phyloP scores from a whole-genome alignment of 2,797 vertebrate species.

The Megaceryle alcyon region DNA sequence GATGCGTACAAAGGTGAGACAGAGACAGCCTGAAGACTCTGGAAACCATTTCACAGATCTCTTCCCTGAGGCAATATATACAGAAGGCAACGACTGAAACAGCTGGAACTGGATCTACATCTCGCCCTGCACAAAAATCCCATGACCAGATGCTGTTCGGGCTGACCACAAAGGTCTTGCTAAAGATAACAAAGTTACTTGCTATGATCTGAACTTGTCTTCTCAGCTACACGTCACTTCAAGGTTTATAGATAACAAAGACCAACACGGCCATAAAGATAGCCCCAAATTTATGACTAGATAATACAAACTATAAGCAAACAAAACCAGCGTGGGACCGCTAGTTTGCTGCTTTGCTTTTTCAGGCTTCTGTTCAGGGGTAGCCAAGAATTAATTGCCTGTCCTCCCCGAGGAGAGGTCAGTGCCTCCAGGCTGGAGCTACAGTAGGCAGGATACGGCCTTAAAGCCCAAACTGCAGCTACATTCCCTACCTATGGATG shows the following conservation, averaged over 20 bases:
- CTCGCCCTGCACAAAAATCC: not conserved
- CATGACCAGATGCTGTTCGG: rapidly evolving
- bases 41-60: not conserved
- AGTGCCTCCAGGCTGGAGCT: not conserved
- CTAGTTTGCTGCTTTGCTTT: not conserved
- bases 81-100: not conserved
- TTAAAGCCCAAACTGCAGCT: not conserved
- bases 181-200: not conserved
- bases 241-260: not conserved
- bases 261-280: not conserved
- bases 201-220: not conserved
- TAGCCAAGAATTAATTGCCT: not conserved
- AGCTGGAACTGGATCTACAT: not conserved
- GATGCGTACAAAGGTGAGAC: not conserved
- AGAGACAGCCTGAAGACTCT: not conserved
- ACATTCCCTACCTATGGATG: rapidly evolving
- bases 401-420: not conserved
- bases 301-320: not conserved
- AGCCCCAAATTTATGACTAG: not conserved
- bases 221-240: rapidly evolving
- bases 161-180: not conserved
- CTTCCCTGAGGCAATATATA: no score
- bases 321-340: not conserved
- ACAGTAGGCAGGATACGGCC: not conserved
- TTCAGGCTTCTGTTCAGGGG: not conserved